Evolutionary conservation across 1,140 invertebrate species (phyloP).

Genomic region (Heterodera schachtii): DNA sequence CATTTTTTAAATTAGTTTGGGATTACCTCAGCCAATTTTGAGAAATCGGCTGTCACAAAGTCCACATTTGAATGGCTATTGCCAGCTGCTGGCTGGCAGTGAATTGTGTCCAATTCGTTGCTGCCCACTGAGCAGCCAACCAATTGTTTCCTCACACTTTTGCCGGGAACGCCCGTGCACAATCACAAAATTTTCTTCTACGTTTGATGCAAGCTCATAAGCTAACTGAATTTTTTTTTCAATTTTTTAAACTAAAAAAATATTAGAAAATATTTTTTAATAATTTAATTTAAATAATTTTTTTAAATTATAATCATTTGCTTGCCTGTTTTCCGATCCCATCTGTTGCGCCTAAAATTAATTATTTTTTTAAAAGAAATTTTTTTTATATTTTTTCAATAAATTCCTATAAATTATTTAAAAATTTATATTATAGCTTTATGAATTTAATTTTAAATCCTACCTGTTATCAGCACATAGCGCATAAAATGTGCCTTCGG

Average conservation of each 20-base stretch:
- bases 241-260: background rate
- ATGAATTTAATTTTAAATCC: too few relatives aligned
- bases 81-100: background rate
- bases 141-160: conserved; percentile 44
- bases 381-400: too few relatives aligned
- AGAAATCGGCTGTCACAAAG: conserved; percentile 47
- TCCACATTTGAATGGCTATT: conserved; percentile 36
- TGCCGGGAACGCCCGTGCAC: conserved; percentile 38
- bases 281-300: too few relatives aligned
- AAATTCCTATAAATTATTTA: too few relatives aligned
- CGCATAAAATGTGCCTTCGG: background rate
- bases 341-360: background rate
- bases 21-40: conserved; percentile 39
- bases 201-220: conserved; percentile 33
- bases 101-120: background rate
- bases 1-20: too few relatives aligned
- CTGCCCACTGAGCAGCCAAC: conserved; percentile 36
- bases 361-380: background rate
- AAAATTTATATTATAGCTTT: background rate
- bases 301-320: background rate
- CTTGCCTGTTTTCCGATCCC: background rate
- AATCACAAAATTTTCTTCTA: conserved; percentile 50
- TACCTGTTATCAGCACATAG: background rate
- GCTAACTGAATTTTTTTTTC: conserved; percentile 36
- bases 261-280: too few relatives aligned